Percentiles rank a stretch among this genome's conserved stretches.
Evolutionary conservation across 2,113 vertebrate species (phyloP).

Genomic region (Neomonachus schauinslandi): DNA sequence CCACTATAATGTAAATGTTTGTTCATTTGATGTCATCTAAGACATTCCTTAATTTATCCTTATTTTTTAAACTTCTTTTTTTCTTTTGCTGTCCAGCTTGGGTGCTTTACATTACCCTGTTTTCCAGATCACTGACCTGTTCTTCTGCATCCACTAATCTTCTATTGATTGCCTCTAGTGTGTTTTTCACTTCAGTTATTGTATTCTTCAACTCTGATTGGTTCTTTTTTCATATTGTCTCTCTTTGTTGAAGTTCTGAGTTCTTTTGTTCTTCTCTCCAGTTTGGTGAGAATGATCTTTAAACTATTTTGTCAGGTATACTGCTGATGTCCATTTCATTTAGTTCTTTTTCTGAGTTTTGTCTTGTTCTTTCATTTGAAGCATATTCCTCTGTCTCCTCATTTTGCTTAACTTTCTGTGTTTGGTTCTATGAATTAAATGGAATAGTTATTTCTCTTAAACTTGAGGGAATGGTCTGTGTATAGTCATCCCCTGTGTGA

Average conservation of each 20-base stretch:
- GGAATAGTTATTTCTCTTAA: neutral
- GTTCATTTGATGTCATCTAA: neutral
- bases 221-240: neutral
- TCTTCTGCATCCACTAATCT: neutral
- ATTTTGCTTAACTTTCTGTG: neutral
- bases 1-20: neutral
- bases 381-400: neutral
- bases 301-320: neutral
- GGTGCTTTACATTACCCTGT: neutral
- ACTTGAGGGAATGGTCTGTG: neutral
- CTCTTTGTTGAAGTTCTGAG: neutral
- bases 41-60: neutral
- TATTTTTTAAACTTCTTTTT: neutral
- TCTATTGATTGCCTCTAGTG: neutral
- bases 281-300: neutral
- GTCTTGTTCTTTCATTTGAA: neutral
- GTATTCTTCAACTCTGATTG: neutral
- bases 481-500: neutral
- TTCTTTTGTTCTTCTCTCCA: neutral
- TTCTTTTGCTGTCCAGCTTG: neutral
- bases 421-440: neutral
- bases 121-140: neutral
- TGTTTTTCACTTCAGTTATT: neutral
- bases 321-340: neutral
- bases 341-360: neutral